phyloP scores from a whole-genome alignment of 2,113 vertebrate species.

The Lynx canadensis region DNA sequence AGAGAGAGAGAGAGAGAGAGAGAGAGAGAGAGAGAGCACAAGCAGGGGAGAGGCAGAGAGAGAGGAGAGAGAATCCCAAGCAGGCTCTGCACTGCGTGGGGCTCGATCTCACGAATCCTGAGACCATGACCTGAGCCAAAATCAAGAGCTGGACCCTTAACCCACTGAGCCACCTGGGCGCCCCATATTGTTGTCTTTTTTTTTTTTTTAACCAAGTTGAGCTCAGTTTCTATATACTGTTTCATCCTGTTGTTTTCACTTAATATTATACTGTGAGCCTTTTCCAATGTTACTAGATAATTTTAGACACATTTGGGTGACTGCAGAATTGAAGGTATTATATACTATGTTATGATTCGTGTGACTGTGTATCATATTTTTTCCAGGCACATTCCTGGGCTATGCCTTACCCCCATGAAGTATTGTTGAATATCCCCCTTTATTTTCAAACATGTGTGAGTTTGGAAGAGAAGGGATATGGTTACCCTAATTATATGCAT shows the following conservation, averaged over 20 bases:
- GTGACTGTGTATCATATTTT: background rate
- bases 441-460: background rate
- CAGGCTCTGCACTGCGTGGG: no score
- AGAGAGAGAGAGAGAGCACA: no score
- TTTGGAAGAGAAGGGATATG: background rate
- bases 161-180: no score
- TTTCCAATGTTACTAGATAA: background rate
- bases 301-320: background rate
- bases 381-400: background rate
- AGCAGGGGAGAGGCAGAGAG: no score
- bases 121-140: no score
- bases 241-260: background rate
- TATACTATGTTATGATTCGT: background rate
- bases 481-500: background rate
- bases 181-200: background rate
- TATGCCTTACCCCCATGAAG: background rate
- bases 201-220: background rate
- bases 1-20: no score
- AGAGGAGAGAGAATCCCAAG: no score
- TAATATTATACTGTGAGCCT: background rate
- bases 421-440: background rate
- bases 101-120: no score
- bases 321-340: background rate
- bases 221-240: background rate
- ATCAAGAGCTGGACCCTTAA: no score